Evolutionary conservation across 2,797 vertebrate genomes (phyloP), one percentile per base, ranked within the genome.

Genomic region (Phoeniculus purpureus): DNA sequence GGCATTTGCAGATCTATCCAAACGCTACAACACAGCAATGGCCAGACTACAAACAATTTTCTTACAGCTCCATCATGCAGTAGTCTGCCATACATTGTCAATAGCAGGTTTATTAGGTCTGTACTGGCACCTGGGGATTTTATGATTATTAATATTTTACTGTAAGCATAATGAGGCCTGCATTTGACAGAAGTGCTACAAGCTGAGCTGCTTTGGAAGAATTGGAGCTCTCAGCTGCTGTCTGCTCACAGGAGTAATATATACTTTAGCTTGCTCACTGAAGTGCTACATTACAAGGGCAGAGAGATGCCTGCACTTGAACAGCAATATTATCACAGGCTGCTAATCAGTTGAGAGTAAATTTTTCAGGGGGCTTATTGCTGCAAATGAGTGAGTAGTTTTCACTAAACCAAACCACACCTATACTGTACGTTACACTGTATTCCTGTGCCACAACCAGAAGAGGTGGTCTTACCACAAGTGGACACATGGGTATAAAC

Each of bases 241-340:
- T 65, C 85, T 93, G 87, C 58, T 79, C 84, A 90, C 48, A 90
- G 95, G 83, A 91, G 85, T 56, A 84, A 87, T 48, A 86, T 17
- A 25, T 87, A 56, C 54, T 92, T 86, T 89, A 89, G 85, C 65
- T 86, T 88, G 92, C 79, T 94, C 86, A 84, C 65, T 91, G 84
- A 93, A 92, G 89, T 92, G 81, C 80, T 85, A 40, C 85, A 12
- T 77, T 94, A 94, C 93, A 94, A 87, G 93, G 92, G 74, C 79
- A 85, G 58, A 84, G 71, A 85, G 73, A 88, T 32, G 51, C 72
- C 81, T 65, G 71, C 67, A 89, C 86, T 62, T 90, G 80, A 84
- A 61, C 82, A 92, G 81, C 68, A 72, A 29, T 73, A 73, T 81
- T 86, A 85, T 18, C 32, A 3, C 72, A 70, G 76, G 55, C 26